Evolutionary conservation across 1,140 invertebrate species (phyloP), one percentile per base, ranked within the genome.

Genomic region (Saccostrea cuccullata): DNA sequence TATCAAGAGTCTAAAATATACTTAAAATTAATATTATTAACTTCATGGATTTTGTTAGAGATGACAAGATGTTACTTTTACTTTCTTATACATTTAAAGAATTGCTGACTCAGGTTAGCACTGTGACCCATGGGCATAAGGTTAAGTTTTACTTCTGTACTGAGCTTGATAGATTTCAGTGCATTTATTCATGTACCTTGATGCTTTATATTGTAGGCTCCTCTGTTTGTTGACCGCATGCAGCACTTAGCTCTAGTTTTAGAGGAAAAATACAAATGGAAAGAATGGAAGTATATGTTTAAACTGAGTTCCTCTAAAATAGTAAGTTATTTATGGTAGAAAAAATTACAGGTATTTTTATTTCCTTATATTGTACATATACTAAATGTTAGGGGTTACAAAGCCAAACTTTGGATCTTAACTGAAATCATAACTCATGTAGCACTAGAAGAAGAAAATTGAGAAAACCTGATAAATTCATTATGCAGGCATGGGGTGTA

Each of bases 281-380:
- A 96, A 87, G 96, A 97, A 92, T 97, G 96, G 94, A 97, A 97
- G 91, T 97, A 97, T 93, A 96, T 96, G 88, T 96, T 97, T 90
- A 97, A 97, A 95, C 94, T 96, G 82, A 96, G 96, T 20, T 97
- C 96, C 64, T 96, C 96, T 83, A 96, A 97, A 96, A 96, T 97
- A 89, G 96, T 97, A 94, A 95, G 96, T 95, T n/a, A 85, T 85
- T 26, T 85, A 11, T 4, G 20, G 58, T n/a, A 64, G n/a, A 20
- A 64, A 1, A 20, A 20, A 5, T 82, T 23, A 36, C 11, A 20
- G 40, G 20, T 82, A 30, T 13, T 47, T 30, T 12, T 82, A 36
- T 30, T 82, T 47, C 47, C 47, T 2, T 47, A 47, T 47, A 36
- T 36, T 36, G 30, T 36, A 6, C 47, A 47, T 8, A 47, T 9